phyloP scores from a whole-genome alignment of 2,797 vertebrate species.

The Danio kyathit region DNA sequence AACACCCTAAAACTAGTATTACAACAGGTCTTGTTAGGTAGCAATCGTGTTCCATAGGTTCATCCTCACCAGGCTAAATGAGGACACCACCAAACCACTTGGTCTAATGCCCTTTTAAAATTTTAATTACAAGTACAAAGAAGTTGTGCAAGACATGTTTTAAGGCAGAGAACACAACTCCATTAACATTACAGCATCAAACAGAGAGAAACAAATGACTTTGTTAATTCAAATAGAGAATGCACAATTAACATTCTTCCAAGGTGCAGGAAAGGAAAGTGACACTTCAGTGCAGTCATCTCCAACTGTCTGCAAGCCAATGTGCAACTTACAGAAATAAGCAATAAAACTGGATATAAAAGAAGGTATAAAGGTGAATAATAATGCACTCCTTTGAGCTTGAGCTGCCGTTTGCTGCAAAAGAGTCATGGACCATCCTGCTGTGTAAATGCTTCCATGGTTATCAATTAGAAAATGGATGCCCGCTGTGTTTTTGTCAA shows the following conservation, averaged over 20 bases:
- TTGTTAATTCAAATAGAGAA: conserved; percentile 13
- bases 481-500: conserved; percentile 71
- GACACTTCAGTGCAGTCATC: conserved; percentile 25
- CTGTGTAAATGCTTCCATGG: conserved; percentile 72
- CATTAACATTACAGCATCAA: conserved; percentile 11
- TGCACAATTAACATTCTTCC: conserved; percentile 11
- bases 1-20: too few relatives aligned
- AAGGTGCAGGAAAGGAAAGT: background rate
- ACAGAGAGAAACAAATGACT: conserved; percentile 35
- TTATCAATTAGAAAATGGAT: conserved; percentile 74
- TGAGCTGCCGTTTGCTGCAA: background rate
- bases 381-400: conserved; percentile 28
- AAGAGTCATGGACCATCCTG: conserved; percentile 46
- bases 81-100: too few relatives aligned
- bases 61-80: too few relatives aligned
- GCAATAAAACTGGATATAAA: conserved; percentile 27
- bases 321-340: conserved; percentile 16
- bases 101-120: background rate
- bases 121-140: conserved; percentile 15
- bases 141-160: background rate
- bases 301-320: conserved; percentile 7
- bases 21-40: too few relatives aligned
- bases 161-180: conserved; percentile 2
- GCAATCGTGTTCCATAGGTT: too few relatives aligned
- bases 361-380: conserved; percentile 40